Conservation (phyloP, 1,140 invertebrate species). For the Heliconius melpomene region DNA sequence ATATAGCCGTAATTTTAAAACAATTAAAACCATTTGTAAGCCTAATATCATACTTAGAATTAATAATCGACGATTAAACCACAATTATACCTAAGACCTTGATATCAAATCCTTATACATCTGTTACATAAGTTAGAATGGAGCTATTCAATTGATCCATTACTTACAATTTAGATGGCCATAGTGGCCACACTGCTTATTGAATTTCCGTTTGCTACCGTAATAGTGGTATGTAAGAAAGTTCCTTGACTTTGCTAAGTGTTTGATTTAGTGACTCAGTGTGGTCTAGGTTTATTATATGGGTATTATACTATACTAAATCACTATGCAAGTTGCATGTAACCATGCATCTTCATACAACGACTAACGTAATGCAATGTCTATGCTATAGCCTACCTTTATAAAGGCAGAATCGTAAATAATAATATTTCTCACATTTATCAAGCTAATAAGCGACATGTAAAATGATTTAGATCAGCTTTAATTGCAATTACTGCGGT, state of each 20-base stretch:
- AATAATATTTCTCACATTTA: slow-evolving; percentile 16
- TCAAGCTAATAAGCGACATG: slow-evolving; percentile 2
- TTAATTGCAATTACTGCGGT: slow-evolving; percentile 14
- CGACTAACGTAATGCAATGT: too few species aligned
- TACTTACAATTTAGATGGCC: slow-evolving; percentile 3
- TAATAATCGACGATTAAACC: background rate
- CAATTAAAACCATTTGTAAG: background rate
- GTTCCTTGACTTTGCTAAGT: slow-evolving; percentile 7
- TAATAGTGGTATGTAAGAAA: background rate
- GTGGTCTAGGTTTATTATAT: background rate
- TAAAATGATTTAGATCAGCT: slow-evolving; percentile 21
- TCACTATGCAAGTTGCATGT: too few species aligned
- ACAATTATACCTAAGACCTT: background rate
- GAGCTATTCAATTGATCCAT: slow-evolving; percentile 5
- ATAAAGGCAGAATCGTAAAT: background rate
- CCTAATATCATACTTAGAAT: background rate
- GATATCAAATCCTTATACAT: slow-evolving; percentile 8
- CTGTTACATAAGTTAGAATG: background rate
- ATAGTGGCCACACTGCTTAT: background rate
- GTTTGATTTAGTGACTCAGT: background rate
- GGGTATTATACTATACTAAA: too few species aligned
- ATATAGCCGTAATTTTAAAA: too few species aligned
- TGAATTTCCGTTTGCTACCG: slow-evolving; percentile 11
- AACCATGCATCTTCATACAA: too few species aligned
- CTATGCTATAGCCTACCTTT: too few species aligned